Evolutionary conservation across 2,888 invertebrate species (phyloP).

Genomic region (Chirona hameri): DNA sequence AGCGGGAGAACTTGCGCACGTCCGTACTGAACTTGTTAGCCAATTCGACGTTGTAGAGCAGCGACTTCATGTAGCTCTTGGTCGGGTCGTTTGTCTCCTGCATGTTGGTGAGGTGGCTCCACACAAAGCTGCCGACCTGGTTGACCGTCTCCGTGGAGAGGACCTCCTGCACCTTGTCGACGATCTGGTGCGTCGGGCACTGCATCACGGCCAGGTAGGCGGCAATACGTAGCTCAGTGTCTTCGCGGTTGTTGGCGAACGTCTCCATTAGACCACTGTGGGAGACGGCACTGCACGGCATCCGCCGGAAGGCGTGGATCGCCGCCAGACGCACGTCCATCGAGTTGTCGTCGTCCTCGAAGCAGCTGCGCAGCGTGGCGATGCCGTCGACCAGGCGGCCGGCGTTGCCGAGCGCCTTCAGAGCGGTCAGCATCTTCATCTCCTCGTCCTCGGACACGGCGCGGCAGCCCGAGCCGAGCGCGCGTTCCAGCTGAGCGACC

Average conservation of each 20-base stretch:
- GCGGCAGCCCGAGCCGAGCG: slow-evolving; percentile 44
- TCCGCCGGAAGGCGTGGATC: slow-evolving; percentile 62
- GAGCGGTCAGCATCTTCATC: slow-evolving; percentile 61
- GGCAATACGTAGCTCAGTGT: slow-evolving; percentile 79
- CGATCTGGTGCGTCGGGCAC: slow-evolving; percentile 73
- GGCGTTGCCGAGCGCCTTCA: slow-evolving; percentile 85
- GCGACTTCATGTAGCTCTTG: slow-evolving; percentile 75
- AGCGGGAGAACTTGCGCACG: slow-evolving; percentile 83
- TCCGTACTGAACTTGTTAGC: slow-evolving; percentile 79
- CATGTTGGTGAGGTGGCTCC: slow-evolving; percentile 87
- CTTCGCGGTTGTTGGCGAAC: slow-evolving; percentile 65
- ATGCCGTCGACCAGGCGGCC: slow-evolving; percentile 64
- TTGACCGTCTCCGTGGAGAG: slow-evolving; percentile 72
- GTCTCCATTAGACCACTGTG: slow-evolving; percentile 52
- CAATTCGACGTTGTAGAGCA: slow-evolving; percentile 74
- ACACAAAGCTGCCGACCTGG: slow-evolving; percentile 92
- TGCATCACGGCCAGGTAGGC: slow-evolving; percentile 85
- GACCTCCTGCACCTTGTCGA: slow-evolving; percentile 67
- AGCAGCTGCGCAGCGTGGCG: slow-evolving; percentile 59
- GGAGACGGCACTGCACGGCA: slow-evolving; percentile 47
- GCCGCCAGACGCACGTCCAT: slow-evolving; percentile 72
- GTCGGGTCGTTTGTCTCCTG: slow-evolving; percentile 70
- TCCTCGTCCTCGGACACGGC: slow-evolving; percentile 38
- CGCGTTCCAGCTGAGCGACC: slow-evolving; percentile 43
- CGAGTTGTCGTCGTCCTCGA: slow-evolving; percentile 62